Evolutionary conservation across 2,888 invertebrate genomes (phyloP), one percentile per base, ranked within the genome.

Genomic region (Helobdella robusta): DNA sequence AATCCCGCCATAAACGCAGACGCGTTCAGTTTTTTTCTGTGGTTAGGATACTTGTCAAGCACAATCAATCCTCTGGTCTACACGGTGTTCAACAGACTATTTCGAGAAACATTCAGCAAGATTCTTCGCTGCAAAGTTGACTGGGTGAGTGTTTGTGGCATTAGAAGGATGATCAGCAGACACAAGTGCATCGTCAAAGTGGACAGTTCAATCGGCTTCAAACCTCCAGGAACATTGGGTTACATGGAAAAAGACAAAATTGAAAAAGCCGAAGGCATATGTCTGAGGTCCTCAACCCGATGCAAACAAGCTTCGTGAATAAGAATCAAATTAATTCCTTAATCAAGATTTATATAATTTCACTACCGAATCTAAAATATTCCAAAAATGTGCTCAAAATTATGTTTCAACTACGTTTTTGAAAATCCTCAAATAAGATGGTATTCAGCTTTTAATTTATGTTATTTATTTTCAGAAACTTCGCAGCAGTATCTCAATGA

Each of bases 61-160:
- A 61, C 61, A 20, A 61, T 61, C n/a, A 61, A 61, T n/a, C 61
- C 61, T 2, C 20, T 61, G 18, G 36, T 61, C 18, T 61, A 61
- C 28, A 61, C 61, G 18, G 61, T 61, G 18, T 61, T 61, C n/a
- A 61, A 61, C 61, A 40, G 46, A 44, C n/a, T 35, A 5, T 61
- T 61, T 32, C 32, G 61, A 44, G 46, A 61, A 20, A 61, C 61
- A 6, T 61, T 61, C 61, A 40, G 34, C 23, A 32, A 32, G 15
- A 15, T 61, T 44, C n/a, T 61, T 18, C 18, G 28, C 6, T 61
- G 61, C n/a, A 40, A 32, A 6, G 46, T 61, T 23, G 46, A 30
- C 30, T 61, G 34, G 36, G n/a, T 36, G 35, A n/a, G 25, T n/a
- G 1, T 61, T 20, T 44, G 34, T 30, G 46, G 44, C 1, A 46